Evolutionary conservation across 2,797 vertebrate species (phyloP).

Genomic region (Anabacerthia variegaticeps): DNA sequence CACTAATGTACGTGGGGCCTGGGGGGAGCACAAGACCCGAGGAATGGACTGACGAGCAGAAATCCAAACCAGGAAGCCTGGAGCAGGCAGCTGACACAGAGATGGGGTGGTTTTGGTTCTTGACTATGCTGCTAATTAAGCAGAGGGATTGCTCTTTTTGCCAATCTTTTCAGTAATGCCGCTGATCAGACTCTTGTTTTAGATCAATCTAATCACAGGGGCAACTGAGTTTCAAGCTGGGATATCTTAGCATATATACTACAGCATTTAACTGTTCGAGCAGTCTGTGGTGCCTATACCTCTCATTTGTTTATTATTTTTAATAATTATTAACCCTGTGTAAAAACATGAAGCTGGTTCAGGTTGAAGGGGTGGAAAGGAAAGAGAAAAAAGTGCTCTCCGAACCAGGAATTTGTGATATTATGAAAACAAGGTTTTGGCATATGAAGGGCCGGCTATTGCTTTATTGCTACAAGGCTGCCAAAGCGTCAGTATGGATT

Average conservation of each 20-base stretch:
- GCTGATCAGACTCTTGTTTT: background rate
- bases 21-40: background rate
- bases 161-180: background rate
- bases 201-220: background rate
- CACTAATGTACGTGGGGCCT: background rate
- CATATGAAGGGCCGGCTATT: constrained; percentile 22
- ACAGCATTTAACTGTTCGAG: constrained; percentile 22
- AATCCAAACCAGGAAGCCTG: constrained; percentile 32
- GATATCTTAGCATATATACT: background rate
- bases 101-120: background rate
- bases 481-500: constrained; percentile 38
- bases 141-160: background rate
- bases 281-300: constrained; percentile 61
- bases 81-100: background rate
- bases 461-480: background rate
- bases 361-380: background rate
- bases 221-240: background rate
- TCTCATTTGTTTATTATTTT: constrained; percentile 37
- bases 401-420: background rate
- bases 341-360: background rate
- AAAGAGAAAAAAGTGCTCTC: background rate
- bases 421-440: background rate
- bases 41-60: constrained; percentile 12
- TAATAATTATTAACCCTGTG: constrained; percentile 5
- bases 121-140: constrained; percentile 8